Conservation (phyloP, 37 sponge, comb jelly and placozoan species). For the Dysidea cf. avara region DNA sequence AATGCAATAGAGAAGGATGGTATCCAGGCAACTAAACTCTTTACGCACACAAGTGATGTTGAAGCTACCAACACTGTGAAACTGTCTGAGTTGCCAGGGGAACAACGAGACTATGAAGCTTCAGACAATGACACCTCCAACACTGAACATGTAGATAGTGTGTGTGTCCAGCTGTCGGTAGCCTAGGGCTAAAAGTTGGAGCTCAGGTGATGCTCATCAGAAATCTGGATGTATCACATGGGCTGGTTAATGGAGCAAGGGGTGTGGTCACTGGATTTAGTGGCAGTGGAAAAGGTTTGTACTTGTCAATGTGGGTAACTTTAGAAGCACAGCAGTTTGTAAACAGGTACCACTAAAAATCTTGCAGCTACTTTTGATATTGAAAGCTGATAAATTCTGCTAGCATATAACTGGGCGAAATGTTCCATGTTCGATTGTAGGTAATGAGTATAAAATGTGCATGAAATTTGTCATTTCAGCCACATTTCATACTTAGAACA, state of each 20-base stretch:
- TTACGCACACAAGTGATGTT: constrained; percentile 82
- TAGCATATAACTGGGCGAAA: too few relatives aligned
- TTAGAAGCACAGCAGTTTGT: too few relatives aligned
- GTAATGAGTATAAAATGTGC: too few relatives aligned
- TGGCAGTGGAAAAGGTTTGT: constrained; percentile 1
- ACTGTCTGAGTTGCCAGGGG: constrained; percentile 45
- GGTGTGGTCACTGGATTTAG: constrained; percentile 74
- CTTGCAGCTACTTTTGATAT: too few relatives aligned
- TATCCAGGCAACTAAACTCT: constrained; percentile 75
- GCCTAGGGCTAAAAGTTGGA: constrained; percentile 72
- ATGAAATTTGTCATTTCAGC: too few relatives aligned
- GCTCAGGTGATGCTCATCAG: constrained; percentile 90
- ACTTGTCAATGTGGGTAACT: too few relatives aligned
- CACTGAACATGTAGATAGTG: constrained; percentile 28
- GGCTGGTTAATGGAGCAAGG: constrained; percentile 89
- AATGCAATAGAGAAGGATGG: constrained; percentile 66
- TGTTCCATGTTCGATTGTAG: too few relatives aligned
- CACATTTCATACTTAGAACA: too few relatives aligned
- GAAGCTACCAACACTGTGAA: constrained; percentile 53
- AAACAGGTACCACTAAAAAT: too few relatives aligned
- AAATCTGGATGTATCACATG: constrained; percentile 64
- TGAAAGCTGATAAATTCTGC: too few relatives aligned
- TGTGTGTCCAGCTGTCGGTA: constrained; percentile 57
- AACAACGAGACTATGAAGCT: constrained; percentile 34
- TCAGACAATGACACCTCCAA: constrained; percentile 52